Percentiles rank a stretch among this genome's conserved stretches.
Evolutionary conservation across 1,140 invertebrate genomes (phyloP).

Genomic region (Leptopilina clavipes): DNA sequence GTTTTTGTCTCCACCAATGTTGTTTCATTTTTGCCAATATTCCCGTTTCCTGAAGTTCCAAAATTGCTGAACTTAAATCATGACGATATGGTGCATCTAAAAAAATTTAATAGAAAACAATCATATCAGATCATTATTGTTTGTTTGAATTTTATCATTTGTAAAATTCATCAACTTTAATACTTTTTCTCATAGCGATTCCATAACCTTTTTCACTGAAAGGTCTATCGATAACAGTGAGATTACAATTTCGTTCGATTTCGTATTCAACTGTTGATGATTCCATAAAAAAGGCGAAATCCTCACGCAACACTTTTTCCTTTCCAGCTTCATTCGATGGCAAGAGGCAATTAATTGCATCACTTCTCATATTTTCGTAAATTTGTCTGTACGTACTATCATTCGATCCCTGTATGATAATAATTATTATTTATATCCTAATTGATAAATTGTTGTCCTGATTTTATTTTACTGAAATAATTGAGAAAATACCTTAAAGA

Average conservation of each 20-base stretch:
- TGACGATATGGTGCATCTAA: slow-evolving; percentile 87
- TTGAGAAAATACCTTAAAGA: slow-evolving; percentile 83
- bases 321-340: slow-evolving; percentile 84
- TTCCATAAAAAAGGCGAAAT: slow-evolving; percentile 93
- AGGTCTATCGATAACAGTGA: slow-evolving; percentile 85
- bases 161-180: too few relatives aligned
- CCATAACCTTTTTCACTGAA: slow-evolving; percentile 92
- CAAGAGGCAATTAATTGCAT: slow-evolving; percentile 81
- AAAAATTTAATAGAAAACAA: too few relatives aligned
- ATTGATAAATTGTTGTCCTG: too few relatives aligned
- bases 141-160: too few relatives aligned
- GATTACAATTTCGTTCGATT: slow-evolving; percentile 86
- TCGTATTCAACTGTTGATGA: slow-evolving; percentile 91
- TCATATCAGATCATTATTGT: too few relatives aligned
- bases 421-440: too few relatives aligned
- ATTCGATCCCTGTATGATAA: slow-evolving; percentile 76
- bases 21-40: slow-evolving; percentile 83
- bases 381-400: slow-evolving; percentile 86
- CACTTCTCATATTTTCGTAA: slow-evolving; percentile 84
- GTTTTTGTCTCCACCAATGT: slow-evolving; percentile 92
- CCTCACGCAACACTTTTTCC: slow-evolving; percentile 76
- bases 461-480: too few relatives aligned
- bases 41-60: slow-evolving; percentile 88
- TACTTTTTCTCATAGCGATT: slow-evolving; percentile 89
- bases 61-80: slow-evolving; percentile 83